Base-by-base conservation (phyloP, 2,888 invertebrate species). In the Cerastoderma edule region DNA sequence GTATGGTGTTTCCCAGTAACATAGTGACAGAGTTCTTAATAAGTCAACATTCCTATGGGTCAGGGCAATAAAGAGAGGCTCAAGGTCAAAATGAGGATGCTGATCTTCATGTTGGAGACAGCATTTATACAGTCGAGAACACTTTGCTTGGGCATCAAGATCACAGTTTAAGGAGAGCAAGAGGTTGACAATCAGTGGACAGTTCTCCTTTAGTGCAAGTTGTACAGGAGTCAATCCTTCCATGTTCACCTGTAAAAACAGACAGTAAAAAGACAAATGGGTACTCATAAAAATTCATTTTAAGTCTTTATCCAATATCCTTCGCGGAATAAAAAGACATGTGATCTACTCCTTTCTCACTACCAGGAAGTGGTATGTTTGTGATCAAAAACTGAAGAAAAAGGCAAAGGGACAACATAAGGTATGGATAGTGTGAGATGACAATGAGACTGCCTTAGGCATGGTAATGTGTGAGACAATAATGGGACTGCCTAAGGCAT, bases 31-130 rank as follows among this genome's bases (percentile, higher is more conserved):
- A 50, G 90, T 67, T 66, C 86, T 79, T 54, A 91, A 77, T 70
- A 90, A 81, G 50, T 89, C 86, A 16, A 90, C 64, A 86, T 89
- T 89, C 80, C 89, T 89, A 76, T 90, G 90, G 50, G 89, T 88
- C 73, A 92, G 74, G 35, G 91, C 89, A 48, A 87, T 78, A 75
- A 91, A 92, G 35, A 92, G 69, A 3, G 92, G 92, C 72, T 92
- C 90, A 63, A 91, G 85, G 68, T 88, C 91, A 68, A 92, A 87
- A 80, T 91, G 91, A 2, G 92, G 91, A 74, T 92, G 92, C 2
- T 78, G 32, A 78, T 92, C 92, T n/a, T 87, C 86, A 78, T 90
- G 87, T 13, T 76, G 68, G 4, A 86, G 67, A 72, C 91, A 92
- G 67, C 92, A 92, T 35, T 83, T 83, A 72, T 83, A 79, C 8